Percentiles rank a stretch among this genome's conserved stretches.
Conservation (phyloP, 2,113 vertebrate genomes). For the Nematolebias whitei region DNA sequence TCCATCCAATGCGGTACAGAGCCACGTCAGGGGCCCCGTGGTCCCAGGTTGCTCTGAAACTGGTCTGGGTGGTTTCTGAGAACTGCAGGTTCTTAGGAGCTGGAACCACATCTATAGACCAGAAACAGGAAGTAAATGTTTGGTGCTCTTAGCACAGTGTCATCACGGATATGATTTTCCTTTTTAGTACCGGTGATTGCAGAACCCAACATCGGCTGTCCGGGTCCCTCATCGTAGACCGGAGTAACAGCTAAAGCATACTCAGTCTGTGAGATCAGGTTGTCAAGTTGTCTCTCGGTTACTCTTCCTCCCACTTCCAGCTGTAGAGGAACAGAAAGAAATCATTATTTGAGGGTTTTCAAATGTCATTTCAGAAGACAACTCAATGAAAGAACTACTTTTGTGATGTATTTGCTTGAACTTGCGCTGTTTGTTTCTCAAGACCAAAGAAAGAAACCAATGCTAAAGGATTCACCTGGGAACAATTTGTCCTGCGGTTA, state of each 20-base stretch:
- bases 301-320: conserved; percentile 86
- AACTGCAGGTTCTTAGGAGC: conserved; percentile 89
- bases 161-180: conserved; percentile 45
- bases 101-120: conserved; percentile 84
- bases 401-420: not conserved
- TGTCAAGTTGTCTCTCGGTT: conserved; percentile 81
- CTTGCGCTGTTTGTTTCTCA: not conserved
- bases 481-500: conserved; percentile 12
- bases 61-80: conserved; percentile 85
- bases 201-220: conserved; percentile 78
- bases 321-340: conserved; percentile 63
- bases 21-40: conserved; percentile 95
- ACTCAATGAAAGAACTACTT: not conserved
- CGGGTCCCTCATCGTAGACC: conserved; percentile 86
- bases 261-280: conserved; percentile 89
- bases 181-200: conserved; percentile 84
- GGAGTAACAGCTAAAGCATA: conserved; percentile 88
- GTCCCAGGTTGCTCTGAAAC: conserved; percentile 92
- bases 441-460: conserved; percentile 14
- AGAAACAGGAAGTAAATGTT: not conserved
- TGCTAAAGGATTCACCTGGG: conserved; percentile 6
- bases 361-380: too few relatives aligned
- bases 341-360: not conserved
- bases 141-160: not conserved
- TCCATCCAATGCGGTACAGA: conserved; percentile 92